Base-by-base conservation (phyloP, 2,797 vertebrate species). In the Helostoma temminkii region DNA sequence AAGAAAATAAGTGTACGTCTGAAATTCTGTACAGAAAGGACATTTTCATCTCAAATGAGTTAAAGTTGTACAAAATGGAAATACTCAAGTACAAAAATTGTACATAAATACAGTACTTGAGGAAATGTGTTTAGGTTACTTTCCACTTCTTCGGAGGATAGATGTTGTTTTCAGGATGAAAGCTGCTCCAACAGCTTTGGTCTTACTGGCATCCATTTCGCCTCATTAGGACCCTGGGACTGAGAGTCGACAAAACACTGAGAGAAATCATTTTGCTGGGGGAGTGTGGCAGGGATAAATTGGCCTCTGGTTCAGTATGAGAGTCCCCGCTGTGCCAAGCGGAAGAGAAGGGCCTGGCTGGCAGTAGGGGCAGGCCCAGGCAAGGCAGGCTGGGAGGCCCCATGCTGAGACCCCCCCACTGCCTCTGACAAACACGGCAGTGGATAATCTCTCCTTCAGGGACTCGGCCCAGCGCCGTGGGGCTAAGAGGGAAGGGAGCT, bases 351-450 rank as follows among this genome's bases (percentile, higher is more conserved):
- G 88, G 89, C 81, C 92, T 82, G 81, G 92, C 74, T 78, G 93
- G 92, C 89, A 93, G 92, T 88, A 88, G 85, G 92, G 94, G 94
- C 95, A 95, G 94, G 93, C 85, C 94, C 93, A 85, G 92, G 91
- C 94, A 91, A 70, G 91, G 92, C 82, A 74, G 65, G 75, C 83
- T 81, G 69, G 80, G 73, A 12, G 55, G 85, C 84, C 86, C 41
- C 94, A 92, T 75, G 91, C 91, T 92, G 94, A 76, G 91, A 86
- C 77, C 65, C 90, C 94, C 95, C 94, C 90, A 94, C 88, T 79
- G 66, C 54, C 78, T 54, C 92, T 88, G 89, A 92, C 83, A 94
- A 94, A 94, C 91, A 93, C 78, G 88, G 89, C 90, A 92, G 93
- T 92, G 85, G 92, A 94, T 94, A 93, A 85, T 90, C 88, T 94